Conservation (phyloP, 2,888 invertebrate species). For the Onthophagus sagittarius region DNA sequence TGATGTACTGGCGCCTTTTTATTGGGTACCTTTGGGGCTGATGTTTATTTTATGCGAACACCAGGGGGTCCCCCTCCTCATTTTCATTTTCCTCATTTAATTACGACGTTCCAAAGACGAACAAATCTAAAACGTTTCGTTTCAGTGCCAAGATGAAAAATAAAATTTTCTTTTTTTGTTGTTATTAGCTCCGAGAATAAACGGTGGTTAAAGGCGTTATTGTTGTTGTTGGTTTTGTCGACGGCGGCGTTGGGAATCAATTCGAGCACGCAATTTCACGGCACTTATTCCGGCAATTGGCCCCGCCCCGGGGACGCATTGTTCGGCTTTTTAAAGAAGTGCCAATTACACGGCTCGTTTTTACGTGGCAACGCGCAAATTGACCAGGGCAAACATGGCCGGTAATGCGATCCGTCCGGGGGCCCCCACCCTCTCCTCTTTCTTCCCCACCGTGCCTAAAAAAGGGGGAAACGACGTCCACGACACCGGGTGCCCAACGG, state of each 20-base stretch:
- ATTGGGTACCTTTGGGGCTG: neutral
- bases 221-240: neutral
- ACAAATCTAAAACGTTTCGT: neutral
- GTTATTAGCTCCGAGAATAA: no score
- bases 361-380: constrained; percentile 15
- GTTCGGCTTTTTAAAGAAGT: constrained; percentile 24
- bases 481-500: neutral
- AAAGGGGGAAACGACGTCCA: no score
- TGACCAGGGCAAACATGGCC: constrained; percentile 5
- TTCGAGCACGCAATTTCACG: constrained; percentile 10
- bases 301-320: constrained; percentile 8
- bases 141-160: no score
- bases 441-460: no score
- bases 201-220: no score
- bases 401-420: neutral
- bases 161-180: no score
- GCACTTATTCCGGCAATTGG: constrained; percentile 10
- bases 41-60: neutral
- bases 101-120: neutral
- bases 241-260: constrained; percentile 3
- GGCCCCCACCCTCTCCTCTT: neutral
- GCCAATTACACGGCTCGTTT: constrained; percentile 26
- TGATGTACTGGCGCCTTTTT: neutral
- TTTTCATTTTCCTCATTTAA: neutral
- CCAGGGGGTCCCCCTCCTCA: neutral